phyloP scores from a whole-genome alignment of 2,888 invertebrate species.

The Chrysolina oricalcia region DNA sequence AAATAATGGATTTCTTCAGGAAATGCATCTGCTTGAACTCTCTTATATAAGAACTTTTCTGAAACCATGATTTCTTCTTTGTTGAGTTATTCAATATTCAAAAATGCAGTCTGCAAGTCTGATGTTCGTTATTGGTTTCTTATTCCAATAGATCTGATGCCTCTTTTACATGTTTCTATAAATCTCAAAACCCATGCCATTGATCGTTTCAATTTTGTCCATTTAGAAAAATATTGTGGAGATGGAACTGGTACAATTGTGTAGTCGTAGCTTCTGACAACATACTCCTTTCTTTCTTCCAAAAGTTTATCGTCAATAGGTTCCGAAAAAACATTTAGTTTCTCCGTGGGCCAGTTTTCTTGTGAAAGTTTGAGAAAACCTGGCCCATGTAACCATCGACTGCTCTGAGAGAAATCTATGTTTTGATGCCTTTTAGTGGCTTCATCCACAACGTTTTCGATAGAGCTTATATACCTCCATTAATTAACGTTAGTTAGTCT shows the following conservation, averaged over 20 bases:
- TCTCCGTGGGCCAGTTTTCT: slow-evolving; percentile 12
- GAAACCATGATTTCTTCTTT: too few species aligned
- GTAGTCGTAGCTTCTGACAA: not conserved
- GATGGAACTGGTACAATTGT: not conserved
- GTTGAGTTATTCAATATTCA: too few species aligned
- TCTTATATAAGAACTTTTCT: slow-evolving; percentile 5
- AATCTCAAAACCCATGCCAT: not conserved
- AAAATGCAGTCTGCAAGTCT: too few species aligned
- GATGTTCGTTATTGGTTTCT: too few species aligned
- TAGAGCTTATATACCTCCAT: not conserved
- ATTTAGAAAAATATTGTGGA: not conserved
- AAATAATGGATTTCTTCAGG: not conserved
- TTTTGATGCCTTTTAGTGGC: slow-evolving; percentile 6
- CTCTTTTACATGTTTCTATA: not conserved
- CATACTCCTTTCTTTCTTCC: not conserved
- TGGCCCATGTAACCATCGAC: slow-evolving; percentile 5
- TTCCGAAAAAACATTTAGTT: not conserved
- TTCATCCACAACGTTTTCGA: slow-evolving; percentile 22
- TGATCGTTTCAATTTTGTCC: slow-evolving; percentile 2
- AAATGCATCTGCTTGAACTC: slow-evolving; percentile 3
- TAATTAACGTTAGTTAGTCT: not conserved
- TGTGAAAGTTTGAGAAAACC: not conserved
- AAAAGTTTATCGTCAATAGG: not conserved
- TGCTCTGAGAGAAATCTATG: not conserved
- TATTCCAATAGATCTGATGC: too few species aligned